Percentiles rank a stretch among this genome's conserved stretches.
Conservation (phyloP, 2,888 invertebrate genomes). For the Entomobrya proxima region DNA sequence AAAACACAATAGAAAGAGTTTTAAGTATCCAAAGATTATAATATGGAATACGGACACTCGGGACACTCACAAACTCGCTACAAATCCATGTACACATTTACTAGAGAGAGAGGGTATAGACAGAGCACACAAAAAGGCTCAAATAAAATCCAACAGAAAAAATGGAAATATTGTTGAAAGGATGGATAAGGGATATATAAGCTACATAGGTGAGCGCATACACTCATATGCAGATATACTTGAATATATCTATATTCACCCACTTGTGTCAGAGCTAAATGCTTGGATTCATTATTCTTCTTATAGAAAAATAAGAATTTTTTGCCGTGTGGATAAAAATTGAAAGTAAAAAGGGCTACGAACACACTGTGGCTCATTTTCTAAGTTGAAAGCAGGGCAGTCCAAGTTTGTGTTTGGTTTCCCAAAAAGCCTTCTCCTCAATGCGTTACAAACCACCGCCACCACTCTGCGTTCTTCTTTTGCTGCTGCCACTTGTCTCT, state of each 20-base stretch:
- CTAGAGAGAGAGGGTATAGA: not conserved
- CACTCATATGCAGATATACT: not conserved
- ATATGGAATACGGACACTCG: not conserved
- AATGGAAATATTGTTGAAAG: not conserved
- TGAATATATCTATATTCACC: not conserved
- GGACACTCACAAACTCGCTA: not conserved
- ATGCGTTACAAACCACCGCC: not conserved
- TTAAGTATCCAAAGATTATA: conserved; percentile 20
- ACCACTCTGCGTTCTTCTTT: too few species aligned
- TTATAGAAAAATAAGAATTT: conserved; percentile 14
- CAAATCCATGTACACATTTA: not conserved
- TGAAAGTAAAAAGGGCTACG: conserved; percentile 30
- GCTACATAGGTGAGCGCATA: too few species aligned
- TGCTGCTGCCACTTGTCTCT: not conserved
- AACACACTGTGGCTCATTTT: too few species aligned
- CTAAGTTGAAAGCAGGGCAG: not conserved
- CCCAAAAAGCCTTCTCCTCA: not conserved
- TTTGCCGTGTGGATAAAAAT: conserved; percentile 50
- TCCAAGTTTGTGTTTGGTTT: not conserved
- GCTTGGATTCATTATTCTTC: not conserved
- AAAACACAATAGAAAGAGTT: conserved; percentile 37
- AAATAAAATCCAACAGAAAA: conserved; percentile 15
- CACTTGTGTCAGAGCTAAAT: not conserved
- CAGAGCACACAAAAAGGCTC: not conserved
- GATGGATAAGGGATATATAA: not conserved